Conservation (phyloP, 2,113 vertebrate species). For the Nerophis ophidion region DNA sequence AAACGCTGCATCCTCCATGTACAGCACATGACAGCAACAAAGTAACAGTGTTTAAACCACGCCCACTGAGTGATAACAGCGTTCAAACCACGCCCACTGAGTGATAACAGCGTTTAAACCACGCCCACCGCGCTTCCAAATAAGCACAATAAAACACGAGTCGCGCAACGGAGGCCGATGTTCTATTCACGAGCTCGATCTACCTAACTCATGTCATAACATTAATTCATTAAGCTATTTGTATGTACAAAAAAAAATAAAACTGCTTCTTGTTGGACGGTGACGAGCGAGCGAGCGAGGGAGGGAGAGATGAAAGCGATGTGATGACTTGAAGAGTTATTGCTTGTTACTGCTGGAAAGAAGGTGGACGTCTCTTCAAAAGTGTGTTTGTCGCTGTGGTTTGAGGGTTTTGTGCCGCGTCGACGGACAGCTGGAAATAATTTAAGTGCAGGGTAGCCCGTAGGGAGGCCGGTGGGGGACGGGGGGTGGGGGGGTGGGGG, state of each 20-base stretch:
- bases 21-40: constrained; percentile 30
- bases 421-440: constrained; percentile 55
- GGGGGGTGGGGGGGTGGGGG: constrained; percentile 18
- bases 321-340: constrained; percentile 61
- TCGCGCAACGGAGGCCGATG: constrained; percentile 70
- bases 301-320: constrained; percentile 26
- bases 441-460: constrained; percentile 65
- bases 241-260: constrained; percentile 65
- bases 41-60: constrained; percentile 40
- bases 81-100: constrained; percentile 29
- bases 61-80: constrained; percentile 33
- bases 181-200: constrained; percentile 63
- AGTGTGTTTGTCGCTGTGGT: constrained; percentile 30
- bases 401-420: constrained; percentile 51
- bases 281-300: constrained; percentile 24
- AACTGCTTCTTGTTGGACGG: constrained; percentile 50
- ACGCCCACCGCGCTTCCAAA: constrained; percentile 51
- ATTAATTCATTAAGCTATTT: constrained; percentile 70
- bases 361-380: constrained; percentile 51
- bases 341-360: constrained; percentile 74
- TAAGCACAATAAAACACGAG: constrained; percentile 70
- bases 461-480: constrained; percentile 21
- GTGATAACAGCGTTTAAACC: constrained; percentile 57
- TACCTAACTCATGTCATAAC: constrained; percentile 40
- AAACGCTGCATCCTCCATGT: constrained; percentile 12